phyloP scores from a whole-genome alignment of 1,140 invertebrate species.

The Apis dorsata region DNA sequence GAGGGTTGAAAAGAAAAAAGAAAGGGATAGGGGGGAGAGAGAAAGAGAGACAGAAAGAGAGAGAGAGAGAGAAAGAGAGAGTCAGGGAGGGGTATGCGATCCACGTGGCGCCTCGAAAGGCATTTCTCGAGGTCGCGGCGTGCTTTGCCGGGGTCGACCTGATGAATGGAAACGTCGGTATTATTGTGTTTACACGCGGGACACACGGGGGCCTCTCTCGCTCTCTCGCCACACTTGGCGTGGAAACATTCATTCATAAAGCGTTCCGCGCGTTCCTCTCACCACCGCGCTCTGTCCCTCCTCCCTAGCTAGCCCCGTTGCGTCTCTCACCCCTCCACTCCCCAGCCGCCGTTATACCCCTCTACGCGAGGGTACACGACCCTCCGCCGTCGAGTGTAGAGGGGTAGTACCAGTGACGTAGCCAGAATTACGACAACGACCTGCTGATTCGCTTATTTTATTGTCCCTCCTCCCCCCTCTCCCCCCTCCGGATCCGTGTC shows the following conservation, averaged over 20 bases:
- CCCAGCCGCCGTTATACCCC: slow-evolving; percentile 13
- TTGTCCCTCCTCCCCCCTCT: not conserved
- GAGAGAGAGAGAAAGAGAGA: slow-evolving; percentile 32
- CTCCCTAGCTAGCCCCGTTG: not conserved
- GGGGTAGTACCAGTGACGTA: slow-evolving; percentile 61
- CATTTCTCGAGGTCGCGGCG: slow-evolving; percentile 71
- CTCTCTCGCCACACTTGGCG: slow-evolving; percentile 70
- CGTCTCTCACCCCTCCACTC: not conserved
- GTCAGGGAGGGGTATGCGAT: slow-evolving; percentile 50
- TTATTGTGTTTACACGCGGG: slow-evolving; percentile 76
- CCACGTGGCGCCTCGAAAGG: slow-evolving; percentile 68
- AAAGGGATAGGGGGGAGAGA: not conserved
- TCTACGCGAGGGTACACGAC: slow-evolving; percentile 53
- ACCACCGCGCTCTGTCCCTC: slow-evolving; percentile 34
- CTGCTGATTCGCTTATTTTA: slow-evolving; percentile 40
- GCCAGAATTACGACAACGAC: slow-evolving; percentile 61
- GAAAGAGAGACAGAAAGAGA: slow-evolving; percentile 4
- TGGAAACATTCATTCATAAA: slow-evolving; percentile 76
- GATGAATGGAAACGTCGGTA: slow-evolving; percentile 75
- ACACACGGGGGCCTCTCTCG: slow-evolving; percentile 70
- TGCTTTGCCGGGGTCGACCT: slow-evolving; percentile 63
- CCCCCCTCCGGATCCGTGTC: slow-evolving; percentile 4
- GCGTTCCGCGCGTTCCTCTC: slow-evolving; percentile 68
- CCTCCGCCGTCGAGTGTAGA: slow-evolving; percentile 51
- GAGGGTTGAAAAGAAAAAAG: slow-evolving; percentile 51